A percentile compares a stretch with the other conserved stretches of the same genome.
Evolutionary conservation across 2,797 vertebrate species (phyloP).

Genomic region (Acanthurus tractus): DNA sequence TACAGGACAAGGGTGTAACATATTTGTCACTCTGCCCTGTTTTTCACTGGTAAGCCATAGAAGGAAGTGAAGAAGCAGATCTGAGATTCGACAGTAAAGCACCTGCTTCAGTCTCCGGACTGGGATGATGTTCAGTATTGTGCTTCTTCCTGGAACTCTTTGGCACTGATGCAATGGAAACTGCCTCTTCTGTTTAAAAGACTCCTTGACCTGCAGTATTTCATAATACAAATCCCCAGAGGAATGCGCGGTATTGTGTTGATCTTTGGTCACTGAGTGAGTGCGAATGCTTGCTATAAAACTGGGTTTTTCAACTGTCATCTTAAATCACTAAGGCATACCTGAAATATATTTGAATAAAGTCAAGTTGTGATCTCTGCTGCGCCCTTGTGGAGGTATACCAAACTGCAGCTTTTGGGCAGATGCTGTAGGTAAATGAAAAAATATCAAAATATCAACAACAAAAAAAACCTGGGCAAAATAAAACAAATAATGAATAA

Average conservation of each 20-base stretch:
- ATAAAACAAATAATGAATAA: too few relatives aligned
- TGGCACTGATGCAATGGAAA: slow-evolving; percentile 76
- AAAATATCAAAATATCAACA: too few relatives aligned
- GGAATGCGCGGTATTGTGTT: slow-evolving; percentile 48
- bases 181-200: slow-evolving; percentile 42
- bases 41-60: not conserved
- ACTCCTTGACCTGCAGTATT: slow-evolving; percentile 48
- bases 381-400: slow-evolving; percentile 40
- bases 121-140: slow-evolving; percentile 34
- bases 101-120: slow-evolving; percentile 48
- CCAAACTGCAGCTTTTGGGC: slow-evolving; percentile 27
- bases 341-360: slow-evolving; percentile 25
- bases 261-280: slow-evolving; percentile 15
- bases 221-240: slow-evolving; percentile 38
- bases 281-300: slow-evolving; percentile 37
- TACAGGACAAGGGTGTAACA: not conserved
- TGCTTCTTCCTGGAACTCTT: slow-evolving; percentile 62
- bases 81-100: slow-evolving; percentile 37
- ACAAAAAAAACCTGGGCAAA: too few relatives aligned
- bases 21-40: not conserved
- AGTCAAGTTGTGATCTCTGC: slow-evolving; percentile 42
- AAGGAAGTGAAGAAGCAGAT: slow-evolving; percentile 52
- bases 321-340: slow-evolving; percentile 44
- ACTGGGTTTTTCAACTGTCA: slow-evolving; percentile 43
- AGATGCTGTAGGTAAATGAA: not conserved